A percentile compares a stretch with the other conserved stretches of the same genome.
Conservation (phyloP, 2,888 invertebrate species). For the Acrobeloides nanus region DNA sequence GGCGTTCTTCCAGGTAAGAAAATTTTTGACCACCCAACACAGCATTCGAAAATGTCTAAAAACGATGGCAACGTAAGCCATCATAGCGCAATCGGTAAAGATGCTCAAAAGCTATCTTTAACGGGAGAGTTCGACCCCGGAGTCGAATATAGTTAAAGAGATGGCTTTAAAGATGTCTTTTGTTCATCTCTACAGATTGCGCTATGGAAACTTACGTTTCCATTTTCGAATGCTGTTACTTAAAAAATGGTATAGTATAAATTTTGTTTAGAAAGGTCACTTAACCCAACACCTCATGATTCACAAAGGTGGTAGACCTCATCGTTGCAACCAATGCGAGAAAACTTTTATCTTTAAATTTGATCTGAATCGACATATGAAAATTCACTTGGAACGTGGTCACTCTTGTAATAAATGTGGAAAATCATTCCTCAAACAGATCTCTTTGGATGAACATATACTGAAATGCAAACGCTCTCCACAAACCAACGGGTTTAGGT, state of each 20-base stretch:
- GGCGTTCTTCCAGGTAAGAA: slow-evolving; percentile 52
- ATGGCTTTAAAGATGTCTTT: slow-evolving; percentile 4
- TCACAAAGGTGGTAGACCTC: slow-evolving; percentile 48
- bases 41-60: no score
- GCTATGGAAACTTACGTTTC: no score
- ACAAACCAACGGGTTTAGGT: no score
- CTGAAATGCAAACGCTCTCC: slow-evolving; percentile 33
- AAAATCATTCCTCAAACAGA: slow-evolving; percentile 43
- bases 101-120: no score
- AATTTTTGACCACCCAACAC: no score
- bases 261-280: slow-evolving; percentile 52
- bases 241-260: no score
- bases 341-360: slow-evolving; percentile 54
- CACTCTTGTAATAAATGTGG: slow-evolving; percentile 37
- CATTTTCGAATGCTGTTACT: no score
- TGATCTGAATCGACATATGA: slow-evolving; percentile 52
- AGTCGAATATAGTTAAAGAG: neutral
- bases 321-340: slow-evolving; percentile 46
- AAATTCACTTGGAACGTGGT: slow-evolving; percentile 52
- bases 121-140: neutral
- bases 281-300: slow-evolving; percentile 54
- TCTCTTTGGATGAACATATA: slow-evolving; percentile 39
- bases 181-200: neutral
- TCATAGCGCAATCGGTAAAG: no score
- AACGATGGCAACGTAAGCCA: no score